These are phyloP conservation scores for Nomada goodeniana DNA, from an alignment of 2,888 invertebrate species.

Conservation along the genomic window DNA sequence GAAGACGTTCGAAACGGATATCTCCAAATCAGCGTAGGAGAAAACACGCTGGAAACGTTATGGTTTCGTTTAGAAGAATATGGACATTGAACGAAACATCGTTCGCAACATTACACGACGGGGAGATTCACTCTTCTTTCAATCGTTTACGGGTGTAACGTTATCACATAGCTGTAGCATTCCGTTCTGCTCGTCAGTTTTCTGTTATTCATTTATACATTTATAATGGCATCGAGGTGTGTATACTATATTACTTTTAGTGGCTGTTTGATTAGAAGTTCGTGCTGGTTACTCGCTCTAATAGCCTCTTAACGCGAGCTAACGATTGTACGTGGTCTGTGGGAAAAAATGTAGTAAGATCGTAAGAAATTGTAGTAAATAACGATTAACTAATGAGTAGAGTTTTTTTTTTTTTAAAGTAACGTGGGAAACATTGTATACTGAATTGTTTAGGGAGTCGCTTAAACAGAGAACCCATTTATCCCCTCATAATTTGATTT, in stretches of 20 bases:
- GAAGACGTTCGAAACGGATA: conserved; percentile 53
- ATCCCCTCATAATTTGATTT: no score
- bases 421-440: no score
- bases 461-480: no score
- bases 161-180: conserved; percentile 29
- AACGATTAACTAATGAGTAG: no score
- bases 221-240: conserved; percentile 32
- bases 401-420: no score
- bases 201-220: conserved; percentile 23
- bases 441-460: no score
- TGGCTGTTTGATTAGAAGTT: conserved; percentile 34
- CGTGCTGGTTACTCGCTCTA: conserved; percentile 3
- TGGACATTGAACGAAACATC: conserved; percentile 18
- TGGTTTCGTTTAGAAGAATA: conserved; percentile 40
- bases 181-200: conserved; percentile 18
- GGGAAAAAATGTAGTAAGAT: neutral
- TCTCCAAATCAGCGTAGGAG: conserved; percentile 22
- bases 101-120: conserved; percentile 19
- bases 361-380: neutral
- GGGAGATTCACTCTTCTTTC: conserved; percentile 21
- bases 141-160: conserved; percentile 7
- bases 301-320: conserved; percentile 17
- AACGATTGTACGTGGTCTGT: neutral
- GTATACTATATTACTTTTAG: conserved; percentile 37
- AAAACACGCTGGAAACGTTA: conserved; percentile 20